Evolutionary conservation across 2,888 invertebrate genomes (phyloP), one percentile per base, ranked within the genome.

Genomic region (Apamea sordens): DNA sequence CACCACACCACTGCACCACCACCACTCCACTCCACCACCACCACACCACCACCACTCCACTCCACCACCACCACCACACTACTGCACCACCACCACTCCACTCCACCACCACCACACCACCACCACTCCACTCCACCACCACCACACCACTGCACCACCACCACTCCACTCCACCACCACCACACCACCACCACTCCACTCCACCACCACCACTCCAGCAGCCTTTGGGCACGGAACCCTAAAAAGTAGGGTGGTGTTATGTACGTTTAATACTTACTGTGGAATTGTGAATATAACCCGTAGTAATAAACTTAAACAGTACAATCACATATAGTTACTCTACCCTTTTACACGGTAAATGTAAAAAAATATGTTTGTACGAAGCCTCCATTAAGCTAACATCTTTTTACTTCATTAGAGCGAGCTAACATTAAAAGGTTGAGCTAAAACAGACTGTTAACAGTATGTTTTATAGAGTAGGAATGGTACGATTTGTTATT

Each of bases 331-430:
- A n/a, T 61, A 44, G 7, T 41, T 36, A 56, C 59, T 21, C 56
- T 24, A 69, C 21, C 65, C 53, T 65, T 82, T 61, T 53, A 32
- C 53, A 21, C 8, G 8, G 65, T 64, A 67, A 53, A 76, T 64
- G 47, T 71, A 36, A 50, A 83, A 36, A 72, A 63, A 71, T 50
- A 74, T 32, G 53, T 78, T 68, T 50, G 63, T 50, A 78, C 50
- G 28, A 18, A 71, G 15, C 53, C 53, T 61, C 72, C 72, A 83
- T 83, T 75, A 78, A 4, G n/a, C 15, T 50, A 72, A 74, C 71
- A 72, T 67, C 59, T 82, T 78, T 83, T 74, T 64, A 78, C 71
- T 83, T 83, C 83, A 74, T 78, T 83, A 83, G 61, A 63, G 32
- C 32, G 41, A 72, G 32, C 53, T 47, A 61, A 73, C 63, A 74